Conservation (phyloP, 2,113 vertebrate genomes). For the Ammodytes dubius region DNA sequence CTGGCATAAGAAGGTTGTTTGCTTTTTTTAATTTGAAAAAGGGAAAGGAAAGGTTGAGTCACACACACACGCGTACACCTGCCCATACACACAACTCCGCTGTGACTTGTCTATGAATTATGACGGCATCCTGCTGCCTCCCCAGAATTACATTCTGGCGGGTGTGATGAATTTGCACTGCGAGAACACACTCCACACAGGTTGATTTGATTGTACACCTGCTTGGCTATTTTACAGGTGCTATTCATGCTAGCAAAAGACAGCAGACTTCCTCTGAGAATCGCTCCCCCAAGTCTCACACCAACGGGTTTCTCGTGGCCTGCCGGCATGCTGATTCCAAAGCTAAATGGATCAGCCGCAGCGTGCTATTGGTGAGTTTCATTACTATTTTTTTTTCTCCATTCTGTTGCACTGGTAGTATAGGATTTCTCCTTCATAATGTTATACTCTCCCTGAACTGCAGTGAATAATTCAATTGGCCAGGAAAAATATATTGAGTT, state of each 20-base stretch:
- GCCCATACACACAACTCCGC: constrained; percentile 28
- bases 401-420: constrained; percentile 44
- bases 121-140: constrained; percentile 55
- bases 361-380: constrained; percentile 63
- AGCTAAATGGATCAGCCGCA: constrained; percentile 51
- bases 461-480: constrained; percentile 70
- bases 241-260: constrained; percentile 34
- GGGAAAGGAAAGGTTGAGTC: not conserved
- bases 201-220: constrained; percentile 73
- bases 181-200: constrained; percentile 52
- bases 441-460: constrained; percentile 55
- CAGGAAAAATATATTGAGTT: constrained; percentile 69
- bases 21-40: constrained; percentile 3
- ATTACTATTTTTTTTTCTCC: constrained; percentile 47
- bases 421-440: constrained; percentile 38
- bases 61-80: constrained; percentile 29
- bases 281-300: constrained; percentile 32
- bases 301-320: constrained; percentile 19
- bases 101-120: constrained; percentile 63
- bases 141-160: constrained; percentile 68
- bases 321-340: constrained; percentile 61
- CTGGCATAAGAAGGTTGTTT: constrained; percentile 1
- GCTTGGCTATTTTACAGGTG: constrained; percentile 68
- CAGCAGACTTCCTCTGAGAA: constrained; percentile 27
- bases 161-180: constrained; percentile 65